A percentile compares a stretch with the other conserved stretches of the same genome.
These are phyloP conservation scores for Acrobasis suavella DNA, from an alignment of 2,888 invertebrate species.

Conservation along the genomic window DNA sequence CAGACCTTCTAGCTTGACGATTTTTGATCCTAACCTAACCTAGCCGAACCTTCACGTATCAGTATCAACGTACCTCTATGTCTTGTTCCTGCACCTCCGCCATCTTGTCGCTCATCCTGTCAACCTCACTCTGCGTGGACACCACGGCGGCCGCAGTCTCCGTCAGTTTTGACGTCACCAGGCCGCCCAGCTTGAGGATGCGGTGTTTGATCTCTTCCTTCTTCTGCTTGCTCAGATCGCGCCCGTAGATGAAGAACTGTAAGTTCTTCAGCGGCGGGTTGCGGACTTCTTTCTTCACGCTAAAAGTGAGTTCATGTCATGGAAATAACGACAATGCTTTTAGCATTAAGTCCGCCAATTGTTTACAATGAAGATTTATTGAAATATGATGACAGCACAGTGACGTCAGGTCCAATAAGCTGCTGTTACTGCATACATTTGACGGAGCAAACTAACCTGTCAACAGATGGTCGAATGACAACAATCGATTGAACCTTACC, in stretches of 20 bases:
- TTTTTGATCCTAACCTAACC: no score
- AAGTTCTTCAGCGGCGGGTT: constrained; percentile 88
- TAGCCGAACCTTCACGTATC: no score
- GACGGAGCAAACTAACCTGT: no score
- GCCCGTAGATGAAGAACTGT: constrained; percentile 87
- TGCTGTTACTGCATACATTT: no score
- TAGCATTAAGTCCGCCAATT: no score
- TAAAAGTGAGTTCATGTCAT: constrained; percentile 37
- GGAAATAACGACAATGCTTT: no score
- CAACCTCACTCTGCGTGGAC: constrained; percentile 85
- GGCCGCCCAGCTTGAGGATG: constrained; percentile 90
- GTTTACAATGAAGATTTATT: no score
- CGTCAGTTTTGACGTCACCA: constrained; percentile 84
- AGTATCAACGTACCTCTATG: constrained; percentile 81
- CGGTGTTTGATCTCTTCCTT: constrained; percentile 86
- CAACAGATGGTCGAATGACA: no score
- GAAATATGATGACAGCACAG: no score
- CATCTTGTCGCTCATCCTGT: constrained; percentile 86
- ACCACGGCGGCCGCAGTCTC: constrained; percentile 88
- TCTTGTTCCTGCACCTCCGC: constrained; percentile 84
- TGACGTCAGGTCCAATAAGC: no score
- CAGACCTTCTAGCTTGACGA: no score
- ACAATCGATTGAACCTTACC: no score
- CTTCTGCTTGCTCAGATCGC: constrained; percentile 73
- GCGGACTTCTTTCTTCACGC: constrained; percentile 85